phyloP scores from a whole-genome alignment of 2,888 invertebrate genomes.

The Oscheius sp. region DNA sequence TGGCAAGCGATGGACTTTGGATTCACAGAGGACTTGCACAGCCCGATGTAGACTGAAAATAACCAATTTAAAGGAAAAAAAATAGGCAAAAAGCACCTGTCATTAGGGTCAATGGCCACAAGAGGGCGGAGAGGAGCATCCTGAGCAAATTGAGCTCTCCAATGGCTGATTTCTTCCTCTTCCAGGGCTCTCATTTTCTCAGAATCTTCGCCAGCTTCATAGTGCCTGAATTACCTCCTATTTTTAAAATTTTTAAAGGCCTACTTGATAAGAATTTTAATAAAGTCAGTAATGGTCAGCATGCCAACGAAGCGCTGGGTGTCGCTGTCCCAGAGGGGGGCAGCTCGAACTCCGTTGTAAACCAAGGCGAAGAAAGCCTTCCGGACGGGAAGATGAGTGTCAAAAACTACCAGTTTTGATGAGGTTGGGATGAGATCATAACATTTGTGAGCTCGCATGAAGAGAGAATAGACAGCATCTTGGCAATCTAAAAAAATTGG shows the following conservation, averaged over 20 bases:
- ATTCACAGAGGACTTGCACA: conserved; percentile 74
- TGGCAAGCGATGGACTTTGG: conserved; percentile 76
- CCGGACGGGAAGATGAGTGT: conserved; percentile 95
- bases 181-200: conserved; percentile 76
- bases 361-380: conserved; percentile 99
- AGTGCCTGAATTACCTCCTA: conserved; percentile 58
- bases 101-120: conserved; percentile 76
- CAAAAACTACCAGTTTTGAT: conserved; percentile 98
- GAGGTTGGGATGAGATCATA: conserved; percentile 99
- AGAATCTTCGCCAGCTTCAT: conserved; percentile 66
- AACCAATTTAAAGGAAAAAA: neutral
- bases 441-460: conserved; percentile 99
- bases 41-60: conserved; percentile 73
- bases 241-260: conserved; percentile 1
- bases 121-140: conserved; percentile 73
- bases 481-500: conserved; percentile 68
- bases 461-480: conserved; percentile 76
- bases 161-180: conserved; percentile 77
- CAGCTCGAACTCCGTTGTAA: conserved; percentile 79
- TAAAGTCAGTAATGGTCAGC: conserved; percentile 78
- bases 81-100: conserved; percentile 68
- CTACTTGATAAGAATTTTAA: conserved; percentile 75
- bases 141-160: conserved; percentile 74
- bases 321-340: conserved; percentile 90
- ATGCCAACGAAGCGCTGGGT: conserved; percentile 83